phyloP scores from a whole-genome alignment of 2,113 vertebrate genomes.

The Spea multiplicata region DNA sequence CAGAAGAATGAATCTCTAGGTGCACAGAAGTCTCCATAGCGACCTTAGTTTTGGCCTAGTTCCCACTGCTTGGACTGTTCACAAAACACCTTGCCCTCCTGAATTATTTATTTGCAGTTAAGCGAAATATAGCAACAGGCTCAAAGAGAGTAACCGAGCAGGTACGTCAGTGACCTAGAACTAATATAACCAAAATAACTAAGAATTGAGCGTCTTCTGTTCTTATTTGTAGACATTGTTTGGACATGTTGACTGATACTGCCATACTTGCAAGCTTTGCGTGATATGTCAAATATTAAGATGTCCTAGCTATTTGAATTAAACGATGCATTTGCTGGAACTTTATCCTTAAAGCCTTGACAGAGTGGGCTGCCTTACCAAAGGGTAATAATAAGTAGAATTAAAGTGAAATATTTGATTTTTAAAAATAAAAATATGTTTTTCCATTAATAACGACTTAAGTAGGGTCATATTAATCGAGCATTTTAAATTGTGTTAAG shows the following conservation, averaged over 20 bases:
- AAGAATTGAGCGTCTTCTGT: too few relatives aligned
- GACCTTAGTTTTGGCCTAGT: conserved; percentile 61
- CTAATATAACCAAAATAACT: neutral
- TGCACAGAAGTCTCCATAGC: conserved; percentile 62
- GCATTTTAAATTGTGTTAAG: conserved; percentile 17
- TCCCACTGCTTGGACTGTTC: conserved; percentile 60
- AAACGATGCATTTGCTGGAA: too few relatives aligned
- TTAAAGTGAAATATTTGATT: too few relatives aligned
- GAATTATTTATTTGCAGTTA: conserved; percentile 65
- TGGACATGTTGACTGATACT: too few relatives aligned
- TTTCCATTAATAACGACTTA: conserved; percentile 19
- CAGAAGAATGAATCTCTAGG: conserved; percentile 43
- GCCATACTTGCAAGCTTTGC: too few relatives aligned
- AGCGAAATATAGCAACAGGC: conserved; percentile 56
- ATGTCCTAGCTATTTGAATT: too few relatives aligned
- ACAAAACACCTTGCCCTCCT: conserved; percentile 53
- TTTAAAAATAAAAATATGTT: too few relatives aligned
- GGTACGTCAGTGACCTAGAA: conserved; percentile 45
- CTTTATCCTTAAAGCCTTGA: too few relatives aligned
- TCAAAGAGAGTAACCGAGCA: conserved; percentile 53
- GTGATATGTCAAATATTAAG: too few relatives aligned
- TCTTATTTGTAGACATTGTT: too few relatives aligned
- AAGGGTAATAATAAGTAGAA: too few relatives aligned
- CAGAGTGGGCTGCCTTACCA: too few relatives aligned
- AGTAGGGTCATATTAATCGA: conserved; percentile 23